Evolutionary conservation across 2,888 invertebrate species (phyloP).

Genomic region (Timandra comae): DNA sequence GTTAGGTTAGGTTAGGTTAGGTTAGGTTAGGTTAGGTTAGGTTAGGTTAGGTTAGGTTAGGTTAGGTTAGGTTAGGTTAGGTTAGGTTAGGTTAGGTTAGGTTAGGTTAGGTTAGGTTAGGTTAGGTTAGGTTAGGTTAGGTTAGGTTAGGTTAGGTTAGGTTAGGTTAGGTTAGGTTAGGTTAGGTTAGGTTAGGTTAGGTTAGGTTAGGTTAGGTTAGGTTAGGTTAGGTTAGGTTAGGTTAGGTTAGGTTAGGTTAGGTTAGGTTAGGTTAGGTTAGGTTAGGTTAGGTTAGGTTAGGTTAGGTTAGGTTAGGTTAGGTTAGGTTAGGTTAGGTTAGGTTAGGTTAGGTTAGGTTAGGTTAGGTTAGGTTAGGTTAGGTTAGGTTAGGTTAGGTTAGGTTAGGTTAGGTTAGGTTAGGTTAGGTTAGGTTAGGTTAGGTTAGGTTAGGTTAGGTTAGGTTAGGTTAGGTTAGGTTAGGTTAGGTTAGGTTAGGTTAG

Average conservation of each 20-base stretch:
- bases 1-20: too few species aligned
- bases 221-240: constrained; percentile 16
- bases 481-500: constrained; percentile 17
- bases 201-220: constrained; percentile 14
- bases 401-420: constrained; percentile 12
- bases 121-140: too few species aligned
- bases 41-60: too few species aligned
- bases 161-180: constrained; percentile 7
- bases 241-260: constrained; percentile 16
- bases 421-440: constrained; percentile 18
- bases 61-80: too few species aligned
- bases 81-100: too few species aligned
- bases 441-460: constrained; percentile 17
- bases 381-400: constrained; percentile 16
- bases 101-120: too few species aligned
- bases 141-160: too few species aligned
- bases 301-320: constrained; percentile 13
- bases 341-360: constrained; percentile 14
- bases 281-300: constrained; percentile 10
- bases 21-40: too few species aligned
- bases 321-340: constrained; percentile 14
- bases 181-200: constrained; percentile 16
- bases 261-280: constrained; percentile 16
- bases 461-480: constrained; percentile 17
- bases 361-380: constrained; percentile 14